phyloP scores from a whole-genome alignment of 2,888 invertebrate species.

The Monochamus alternatus region DNA sequence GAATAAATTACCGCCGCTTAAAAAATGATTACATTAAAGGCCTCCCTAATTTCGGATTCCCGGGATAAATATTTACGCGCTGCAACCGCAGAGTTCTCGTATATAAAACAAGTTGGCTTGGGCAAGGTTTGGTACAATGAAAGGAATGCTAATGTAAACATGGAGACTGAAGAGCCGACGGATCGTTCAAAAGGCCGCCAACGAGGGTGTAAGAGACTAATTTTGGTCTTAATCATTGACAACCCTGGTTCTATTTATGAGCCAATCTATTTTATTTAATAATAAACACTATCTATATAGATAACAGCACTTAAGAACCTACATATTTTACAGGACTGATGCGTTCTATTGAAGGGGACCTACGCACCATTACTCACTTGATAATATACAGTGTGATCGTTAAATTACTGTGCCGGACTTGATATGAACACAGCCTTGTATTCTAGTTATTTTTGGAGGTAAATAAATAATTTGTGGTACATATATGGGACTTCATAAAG shows the following conservation, averaged over 20 bases:
- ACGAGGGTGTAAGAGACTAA: not conserved
- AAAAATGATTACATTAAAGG: slow-evolving; percentile 20
- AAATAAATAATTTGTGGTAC: too few relatives aligned
- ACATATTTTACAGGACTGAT: too few relatives aligned
- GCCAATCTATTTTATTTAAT: too few relatives aligned
- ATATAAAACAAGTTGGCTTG: not conserved
- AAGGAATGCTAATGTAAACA: not conserved
- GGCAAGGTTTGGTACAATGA: not conserved
- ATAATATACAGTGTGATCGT: too few relatives aligned
- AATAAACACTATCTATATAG: too few relatives aligned
- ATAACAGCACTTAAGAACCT: too few relatives aligned
- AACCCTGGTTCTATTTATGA: not conserved
- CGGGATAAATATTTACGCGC: slow-evolving; percentile 16
- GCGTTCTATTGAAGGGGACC: too few relatives aligned
- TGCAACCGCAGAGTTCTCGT: not conserved
- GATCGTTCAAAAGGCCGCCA: not conserved
- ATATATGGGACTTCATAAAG: too few relatives aligned
- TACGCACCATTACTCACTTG: too few relatives aligned
- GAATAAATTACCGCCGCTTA: slow-evolving; percentile 7
- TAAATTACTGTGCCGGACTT: too few relatives aligned
- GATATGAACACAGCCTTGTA: too few relatives aligned
- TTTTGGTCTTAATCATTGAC: not conserved
- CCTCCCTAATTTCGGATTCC: slow-evolving; percentile 2
- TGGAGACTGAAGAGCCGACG: not conserved
- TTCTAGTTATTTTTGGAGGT: too few relatives aligned